A percentile compares a stretch with the other conserved stretches of the same genome.
These are phyloP conservation scores for Choristoneura rosaceana DNA, from an alignment of 2,888 invertebrate genomes.

Conservation along the genomic window DNA sequence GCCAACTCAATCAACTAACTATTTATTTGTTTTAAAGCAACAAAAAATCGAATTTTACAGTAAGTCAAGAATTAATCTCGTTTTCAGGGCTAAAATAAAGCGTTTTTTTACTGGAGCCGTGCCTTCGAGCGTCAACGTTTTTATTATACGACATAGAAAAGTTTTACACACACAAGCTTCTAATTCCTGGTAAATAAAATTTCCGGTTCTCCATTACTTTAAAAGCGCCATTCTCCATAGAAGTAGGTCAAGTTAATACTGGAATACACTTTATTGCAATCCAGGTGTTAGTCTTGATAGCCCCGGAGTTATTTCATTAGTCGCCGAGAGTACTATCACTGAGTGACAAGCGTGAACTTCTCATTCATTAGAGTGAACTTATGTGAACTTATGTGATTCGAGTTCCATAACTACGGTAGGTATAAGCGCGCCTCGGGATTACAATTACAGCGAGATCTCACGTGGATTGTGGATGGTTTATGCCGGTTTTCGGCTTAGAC, in stretches of 20 bases:
- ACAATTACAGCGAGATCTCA: slow-evolving; percentile 22
- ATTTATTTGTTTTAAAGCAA: no score
- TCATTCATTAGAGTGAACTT: slow-evolving; percentile 69
- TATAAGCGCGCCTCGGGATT: slow-evolving; percentile 58
- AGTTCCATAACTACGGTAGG: slow-evolving; percentile 54
- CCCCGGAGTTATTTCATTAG: slow-evolving; percentile 69
- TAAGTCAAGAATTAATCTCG: no score
- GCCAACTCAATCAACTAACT: no score
- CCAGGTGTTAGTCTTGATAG: slow-evolving; percentile 32
- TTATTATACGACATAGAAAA: background rate
- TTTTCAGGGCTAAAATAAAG: no score
- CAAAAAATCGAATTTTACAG: no score
- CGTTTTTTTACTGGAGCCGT: no score
- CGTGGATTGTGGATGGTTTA: slow-evolving; percentile 5
- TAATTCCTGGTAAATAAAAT: background rate
- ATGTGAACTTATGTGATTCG: slow-evolving; percentile 62
- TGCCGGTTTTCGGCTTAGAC: background rate
- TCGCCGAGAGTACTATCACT: slow-evolving; percentile 62
- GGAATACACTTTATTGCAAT: slow-evolving; percentile 5
- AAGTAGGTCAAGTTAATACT: slow-evolving; percentile 1
- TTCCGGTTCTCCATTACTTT: background rate
- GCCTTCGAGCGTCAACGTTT: no score
- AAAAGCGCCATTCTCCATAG: background rate
- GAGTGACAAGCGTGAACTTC: slow-evolving; percentile 63
- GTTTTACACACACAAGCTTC: background rate